phyloP scores from a whole-genome alignment of 2,888 invertebrate species.

The Chirona hameri region DNA sequence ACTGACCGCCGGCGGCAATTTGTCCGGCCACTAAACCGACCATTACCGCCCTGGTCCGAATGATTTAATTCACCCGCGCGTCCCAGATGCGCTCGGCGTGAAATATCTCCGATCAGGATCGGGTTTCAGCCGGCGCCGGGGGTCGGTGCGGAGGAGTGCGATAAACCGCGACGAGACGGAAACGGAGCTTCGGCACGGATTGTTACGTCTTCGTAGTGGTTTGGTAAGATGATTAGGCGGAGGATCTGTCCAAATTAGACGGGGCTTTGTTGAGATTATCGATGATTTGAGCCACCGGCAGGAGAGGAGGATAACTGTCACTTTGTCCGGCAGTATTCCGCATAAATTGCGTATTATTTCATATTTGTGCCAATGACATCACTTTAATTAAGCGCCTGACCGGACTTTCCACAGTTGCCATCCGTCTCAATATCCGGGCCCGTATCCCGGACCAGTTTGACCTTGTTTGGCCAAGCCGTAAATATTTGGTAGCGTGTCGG shows the following conservation, averaged over 20 bases:
- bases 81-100: background rate
- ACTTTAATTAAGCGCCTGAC: too few relatives aligned
- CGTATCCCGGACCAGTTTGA: too few relatives aligned
- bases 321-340: too few relatives aligned
- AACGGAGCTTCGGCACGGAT: background rate
- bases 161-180: background rate
- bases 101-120: background rate
- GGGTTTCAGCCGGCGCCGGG: background rate
- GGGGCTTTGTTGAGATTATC: too few relatives aligned
- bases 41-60: background rate
- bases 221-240: background rate
- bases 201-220: background rate
- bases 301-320: too few relatives aligned
- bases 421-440: too few relatives aligned
- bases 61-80: background rate
- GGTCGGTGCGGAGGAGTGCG: background rate
- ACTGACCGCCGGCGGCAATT: conserved; percentile 3
- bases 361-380: too few relatives aligned
- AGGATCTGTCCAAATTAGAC: background rate
- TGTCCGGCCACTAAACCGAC: background rate
- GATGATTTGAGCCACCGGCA: too few relatives aligned
- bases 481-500: background rate
- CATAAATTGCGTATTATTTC: too few relatives aligned
- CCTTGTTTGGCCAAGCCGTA: background rate
- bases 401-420: too few relatives aligned